Base-by-base conservation (phyloP, 2,888 invertebrate species). In the Erannis defoliaria region DNA sequence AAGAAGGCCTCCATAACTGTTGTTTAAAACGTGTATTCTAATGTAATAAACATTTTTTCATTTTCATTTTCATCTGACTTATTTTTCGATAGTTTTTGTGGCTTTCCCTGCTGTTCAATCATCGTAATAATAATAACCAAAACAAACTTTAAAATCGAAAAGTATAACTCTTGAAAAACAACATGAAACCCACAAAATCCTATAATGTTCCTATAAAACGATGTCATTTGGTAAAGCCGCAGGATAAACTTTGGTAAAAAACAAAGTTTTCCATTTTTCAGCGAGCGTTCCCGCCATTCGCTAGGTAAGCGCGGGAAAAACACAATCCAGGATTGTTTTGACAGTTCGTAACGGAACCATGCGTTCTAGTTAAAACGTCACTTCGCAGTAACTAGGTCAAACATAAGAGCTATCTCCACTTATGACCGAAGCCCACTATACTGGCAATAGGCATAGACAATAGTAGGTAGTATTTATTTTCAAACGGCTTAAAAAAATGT, bases 321-420 rank as follows among this genome's bases (percentile, higher is more conserved):
- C 55, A 61, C 59, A 62, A 63, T 51, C 43, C 48, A 54, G 55
- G 40, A 63, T 62, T 69, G 69, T 69, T 69, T 65, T 65, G 67
- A 68, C 70, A 70, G 63, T 63, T 61, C 16, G 61, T 64, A 49
- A 53, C 62, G 63, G 68, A 67, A 70, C 66, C 55, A 66, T 65
- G 67, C 53, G 49, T 38, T 46, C 53, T 57, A 64, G 61, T 64
- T 55, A 43, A 59, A 66, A 57, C 62, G 59, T 51, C 63, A 56
- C 37, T 62, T 49, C 37, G n/a, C n/a, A n/a, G n/a, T 16, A 80
- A 80, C 71, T 80, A 60, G 79, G 79, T 79, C 79, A 79, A 77
- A 78, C 72, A 74, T 63, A 51, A 54, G 57, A 58, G 43, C 40
- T 61, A 53, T 58, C 43, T 19, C n/a, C 46, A 48, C 31, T 51